Conservation (phyloP, 1,140 invertebrate genomes). For the Drosophila gunungcola region DNA sequence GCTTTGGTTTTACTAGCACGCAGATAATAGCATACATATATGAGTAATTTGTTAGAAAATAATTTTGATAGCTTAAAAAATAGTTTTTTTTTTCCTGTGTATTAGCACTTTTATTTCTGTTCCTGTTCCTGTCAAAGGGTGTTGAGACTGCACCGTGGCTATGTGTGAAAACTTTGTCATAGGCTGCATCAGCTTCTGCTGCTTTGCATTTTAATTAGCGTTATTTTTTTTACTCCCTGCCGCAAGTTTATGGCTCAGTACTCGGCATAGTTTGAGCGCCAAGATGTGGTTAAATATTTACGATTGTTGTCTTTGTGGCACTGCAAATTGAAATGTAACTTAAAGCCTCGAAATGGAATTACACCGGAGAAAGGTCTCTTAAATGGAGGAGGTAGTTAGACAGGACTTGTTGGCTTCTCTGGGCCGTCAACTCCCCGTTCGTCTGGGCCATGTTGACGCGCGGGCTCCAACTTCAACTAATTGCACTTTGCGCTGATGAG, state of each 20-base stretch:
- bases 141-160: constrained; percentile 2
- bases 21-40: too few species aligned
- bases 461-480: constrained; percentile 80
- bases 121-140: constrained; percentile 1
- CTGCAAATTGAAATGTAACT: constrained; percentile 73
- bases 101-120: neutral
- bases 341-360: constrained; percentile 72
- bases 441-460: constrained; percentile 51
- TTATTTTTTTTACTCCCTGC: constrained; percentile 23
- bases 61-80: too few species aligned
- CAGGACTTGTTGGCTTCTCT: constrained; percentile 76
- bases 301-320: constrained; percentile 51
- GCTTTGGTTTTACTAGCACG: too few species aligned
- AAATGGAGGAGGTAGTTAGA: constrained; percentile 3
- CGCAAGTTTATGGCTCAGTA: constrained; percentile 13
- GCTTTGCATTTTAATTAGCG: constrained; percentile 77
- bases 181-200: constrained; percentile 26
- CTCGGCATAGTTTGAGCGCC: constrained; percentile 64
- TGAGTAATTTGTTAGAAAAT: too few species aligned
- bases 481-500: constrained; percentile 82
- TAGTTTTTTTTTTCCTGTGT: constrained; percentile 1
- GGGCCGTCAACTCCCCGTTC: constrained; percentile 20
- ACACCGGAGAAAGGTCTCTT: constrained; percentile 60
- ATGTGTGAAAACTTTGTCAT: constrained; percentile 56
- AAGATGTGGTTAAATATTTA: constrained; percentile 70